Base-by-base conservation (phyloP, 2,113 vertebrate species). In the Bolborhynchus lineola region DNA sequence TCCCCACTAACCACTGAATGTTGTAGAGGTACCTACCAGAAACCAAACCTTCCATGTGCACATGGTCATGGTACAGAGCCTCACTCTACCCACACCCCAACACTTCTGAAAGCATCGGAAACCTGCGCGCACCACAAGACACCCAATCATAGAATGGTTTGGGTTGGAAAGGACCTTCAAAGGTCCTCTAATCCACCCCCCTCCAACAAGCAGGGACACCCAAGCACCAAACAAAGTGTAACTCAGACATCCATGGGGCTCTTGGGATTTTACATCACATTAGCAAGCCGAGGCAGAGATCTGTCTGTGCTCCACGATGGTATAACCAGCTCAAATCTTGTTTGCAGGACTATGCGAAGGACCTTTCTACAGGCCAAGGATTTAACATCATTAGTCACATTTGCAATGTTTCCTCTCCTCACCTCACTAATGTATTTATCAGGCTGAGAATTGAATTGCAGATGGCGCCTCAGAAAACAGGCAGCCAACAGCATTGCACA, bases 11-110 rank as follows among this genome's bases (percentile, higher is more conserved):
- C 39, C 39, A 10, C 63, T 53, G 24, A 9, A 14, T 0, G 2
- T 47, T 18, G 16, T 13, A 41, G 39, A 37, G n/a, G 49, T 35
- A 17, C 46, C 69, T 60, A 39, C 49, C 49, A 87, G 49, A 70
- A 87, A 60, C 20, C 50, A 65, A 31, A 23, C 42, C 37, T 33
- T 37, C n/a, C 19, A 1, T 4, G 4, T 7, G 6, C 29, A 25
- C 2, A 0, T 8, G 21, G 49, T 20, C 25, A 11, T 1, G 2
- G 26, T 3, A 25, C 19, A 13, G 0, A 1, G 57, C 10, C 41
- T 65, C 39, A n/a, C 60, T 71, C 39, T 42, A 55, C 39, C 16
- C 80, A 60, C 39, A 88, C 5, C 37, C 16, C 53, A 64, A 16
- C 19, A 24, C 31, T 70, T 41, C 3, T 8, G 28, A 67, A 71